Percentiles rank a stretch among this genome's conserved stretches.
phyloP scores from a whole-genome alignment of 1,140 invertebrate species.

The Aleiodes sp. region DNA sequence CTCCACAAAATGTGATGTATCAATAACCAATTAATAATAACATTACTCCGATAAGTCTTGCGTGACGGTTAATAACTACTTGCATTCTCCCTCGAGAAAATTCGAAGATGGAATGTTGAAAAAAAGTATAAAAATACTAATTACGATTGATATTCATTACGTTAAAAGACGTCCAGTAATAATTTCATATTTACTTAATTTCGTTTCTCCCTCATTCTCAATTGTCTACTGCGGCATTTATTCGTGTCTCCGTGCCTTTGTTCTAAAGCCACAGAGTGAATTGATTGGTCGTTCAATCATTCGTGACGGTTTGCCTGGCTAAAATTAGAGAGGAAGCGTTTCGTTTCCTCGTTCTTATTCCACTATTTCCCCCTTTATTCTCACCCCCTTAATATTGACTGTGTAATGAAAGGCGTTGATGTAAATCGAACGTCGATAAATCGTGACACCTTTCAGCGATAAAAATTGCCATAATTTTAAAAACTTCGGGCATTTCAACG shows the following conservation, averaged over 20 bases:
- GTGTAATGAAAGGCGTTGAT: conserved; percentile 14
- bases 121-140: too few relatives aligned
- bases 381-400: not conserved
- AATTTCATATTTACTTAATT: not conserved
- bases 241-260: not conserved
- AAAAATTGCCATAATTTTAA: not conserved
- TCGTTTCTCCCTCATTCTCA: not conserved
- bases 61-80: too few relatives aligned
- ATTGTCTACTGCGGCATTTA: too few relatives aligned
- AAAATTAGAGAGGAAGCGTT: conserved; percentile 18
- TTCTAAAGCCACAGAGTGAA: not conserved
- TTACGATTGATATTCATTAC: too few relatives aligned
- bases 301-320: conserved; percentile 3
- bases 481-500: conserved; percentile 9
- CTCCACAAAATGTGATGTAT: too few relatives aligned
- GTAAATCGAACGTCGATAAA: conserved; percentile 20
- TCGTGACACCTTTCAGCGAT: not conserved
- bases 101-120: too few relatives aligned
- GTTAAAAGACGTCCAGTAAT: too few relatives aligned
- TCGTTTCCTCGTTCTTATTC: not conserved
- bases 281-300: conserved; percentile 19
- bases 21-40: too few relatives aligned
- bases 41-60: too few relatives aligned
- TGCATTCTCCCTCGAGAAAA: too few relatives aligned
- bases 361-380: not conserved